phyloP scores from a whole-genome alignment of 2,113 vertebrate genomes.

The Caranx ignobilis region DNA sequence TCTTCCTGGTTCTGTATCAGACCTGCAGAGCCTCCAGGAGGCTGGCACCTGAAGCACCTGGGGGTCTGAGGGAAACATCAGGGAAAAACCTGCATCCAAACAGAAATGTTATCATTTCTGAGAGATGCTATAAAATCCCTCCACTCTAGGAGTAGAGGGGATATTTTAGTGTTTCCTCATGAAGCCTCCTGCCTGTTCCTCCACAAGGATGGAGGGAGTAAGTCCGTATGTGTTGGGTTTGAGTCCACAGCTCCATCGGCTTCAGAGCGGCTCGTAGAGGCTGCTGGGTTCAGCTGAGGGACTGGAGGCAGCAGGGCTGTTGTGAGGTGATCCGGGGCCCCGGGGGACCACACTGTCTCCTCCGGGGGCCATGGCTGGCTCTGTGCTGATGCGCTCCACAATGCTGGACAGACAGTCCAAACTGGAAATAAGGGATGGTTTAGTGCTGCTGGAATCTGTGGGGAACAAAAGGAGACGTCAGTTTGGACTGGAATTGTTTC shows the following conservation, averaged over 20 bases:
- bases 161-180: conserved; percentile 18
- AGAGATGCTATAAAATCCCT: not conserved
- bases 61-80: not conserved
- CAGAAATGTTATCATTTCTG: not conserved
- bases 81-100: not conserved
- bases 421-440: conserved; percentile 90
- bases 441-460: conserved; percentile 46
- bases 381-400: conserved; percentile 90
- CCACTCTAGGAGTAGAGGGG: not conserved
- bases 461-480: not conserved
- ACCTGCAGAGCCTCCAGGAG: not conserved
- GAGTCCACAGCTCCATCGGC: not conserved
- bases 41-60: conserved; percentile 9
- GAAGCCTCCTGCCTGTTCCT: not conserved
- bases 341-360: conserved; percentile 70
- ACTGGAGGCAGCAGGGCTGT: conserved; percentile 23
- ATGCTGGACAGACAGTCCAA: conserved; percentile 97
- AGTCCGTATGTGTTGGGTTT: conserved; percentile 12
- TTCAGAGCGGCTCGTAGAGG: conserved; percentile 47
- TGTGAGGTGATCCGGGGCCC: conserved; percentile 62
- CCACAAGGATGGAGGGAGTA: not conserved
- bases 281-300: conserved; percentile 32
- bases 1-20: not conserved
- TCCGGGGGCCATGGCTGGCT: conserved; percentile 26
- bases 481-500: not conserved